Evolutionary conservation across 2,888 invertebrate species (phyloP), one percentile per base, ranked within the genome.

Genomic region (Taenaris catops): DNA sequence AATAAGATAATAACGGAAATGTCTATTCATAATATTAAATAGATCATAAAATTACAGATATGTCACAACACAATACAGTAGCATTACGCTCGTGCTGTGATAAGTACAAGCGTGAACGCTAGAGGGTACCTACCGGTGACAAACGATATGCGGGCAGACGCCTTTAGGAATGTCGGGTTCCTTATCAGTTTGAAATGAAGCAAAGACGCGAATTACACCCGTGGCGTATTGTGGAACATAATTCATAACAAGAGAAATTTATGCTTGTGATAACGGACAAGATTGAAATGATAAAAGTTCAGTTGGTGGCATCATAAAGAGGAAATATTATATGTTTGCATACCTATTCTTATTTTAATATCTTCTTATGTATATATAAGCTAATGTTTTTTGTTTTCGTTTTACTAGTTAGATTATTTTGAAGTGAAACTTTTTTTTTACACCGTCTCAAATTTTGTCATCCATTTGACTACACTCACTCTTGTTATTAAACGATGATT

Each of bases 101-200:
- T 44, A 44, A 44, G 36, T 44, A 29, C 34, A 31, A 18, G 17
- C 31, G 40, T 37, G 56, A 61, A 51, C 50, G 44, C 48, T 53
- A 53, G 53, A 51, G 51, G 62, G 58, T 65, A 25, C 25, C 32
- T 65, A 25, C 25, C 32, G 18, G 68, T 80, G 79, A 81, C 78
- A 83, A 83, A 83, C 75, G 78, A 83, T 63, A 61, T 67, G 66
- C 78, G 79, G 76, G 78, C 79, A 71, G 76, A 70, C 65, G 66
- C 63, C 36, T 36, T 29, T 36, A 18, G 17, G 36, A 36, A 36
- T 29, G 36, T 29, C 28, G 36, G 25, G 36, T 29, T 36, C 25
- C 36, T 36, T 36, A 36, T 36, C 36, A 29, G 32, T 32, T 25
- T 17, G 25, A 18, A 32, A 32, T 32, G 36, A 36, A 14, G 28